Conservation (phyloP, 2,797 vertebrate genomes). For the Mallotus villosus region DNA sequence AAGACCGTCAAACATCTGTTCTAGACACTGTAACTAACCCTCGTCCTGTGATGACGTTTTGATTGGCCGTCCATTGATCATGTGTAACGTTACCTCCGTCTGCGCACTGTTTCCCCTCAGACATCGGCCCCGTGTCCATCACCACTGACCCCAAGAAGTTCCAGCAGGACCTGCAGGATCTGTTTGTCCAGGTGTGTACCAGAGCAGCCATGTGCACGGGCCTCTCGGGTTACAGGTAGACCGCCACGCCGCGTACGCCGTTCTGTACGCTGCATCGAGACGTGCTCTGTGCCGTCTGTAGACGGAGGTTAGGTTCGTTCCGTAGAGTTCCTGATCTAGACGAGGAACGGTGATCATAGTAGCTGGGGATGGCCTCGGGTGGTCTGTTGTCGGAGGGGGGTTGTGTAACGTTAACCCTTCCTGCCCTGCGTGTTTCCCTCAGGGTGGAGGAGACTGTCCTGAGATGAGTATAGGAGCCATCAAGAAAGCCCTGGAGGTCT, state of each 20-base stretch:
- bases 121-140: constrained; percentile 90
- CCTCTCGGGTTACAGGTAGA: not conserved
- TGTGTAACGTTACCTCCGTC: constrained; percentile 4
- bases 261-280: not conserved
- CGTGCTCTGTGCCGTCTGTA: not conserved
- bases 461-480: constrained; percentile 96
- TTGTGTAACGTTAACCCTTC: no score
- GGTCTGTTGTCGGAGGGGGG: not conserved
- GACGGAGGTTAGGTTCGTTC: not conserved
- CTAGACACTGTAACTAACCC: no score
- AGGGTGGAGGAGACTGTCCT: constrained; percentile 95
- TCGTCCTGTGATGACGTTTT: no score
- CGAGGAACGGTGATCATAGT: not conserved
- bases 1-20: no score
- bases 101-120: constrained; percentile 56
- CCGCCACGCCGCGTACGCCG: not conserved
- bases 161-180: constrained; percentile 86
- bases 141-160: constrained; percentile 88
- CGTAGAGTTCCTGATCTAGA: not conserved
- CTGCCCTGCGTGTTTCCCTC: constrained; percentile 4
- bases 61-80: not conserved
- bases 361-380: not conserved
- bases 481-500: constrained; percentile 86
- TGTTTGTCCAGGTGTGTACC: constrained; percentile 89
- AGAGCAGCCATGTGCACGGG: no score